These are phyloP conservation scores for Hydraecia micacea DNA, from an alignment of 2,888 invertebrate species.

Conservation along the genomic window DNA sequence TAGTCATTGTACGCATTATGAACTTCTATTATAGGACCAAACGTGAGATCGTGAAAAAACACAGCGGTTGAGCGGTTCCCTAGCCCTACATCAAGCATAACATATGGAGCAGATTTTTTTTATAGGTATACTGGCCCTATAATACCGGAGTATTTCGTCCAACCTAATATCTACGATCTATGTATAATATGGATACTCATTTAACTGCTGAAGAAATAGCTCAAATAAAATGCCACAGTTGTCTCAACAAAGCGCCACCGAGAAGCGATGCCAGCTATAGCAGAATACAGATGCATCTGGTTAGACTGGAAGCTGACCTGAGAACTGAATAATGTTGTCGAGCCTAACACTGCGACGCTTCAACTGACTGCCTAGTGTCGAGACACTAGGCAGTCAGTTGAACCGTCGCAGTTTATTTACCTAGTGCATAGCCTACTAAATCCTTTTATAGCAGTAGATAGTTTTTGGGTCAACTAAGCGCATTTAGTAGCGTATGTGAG, in stretches of 20 bases:
- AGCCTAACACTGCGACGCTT: neutral
- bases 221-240: neutral
- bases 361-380: no score
- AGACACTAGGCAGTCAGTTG: neutral
- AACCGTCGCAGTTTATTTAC: neutral
- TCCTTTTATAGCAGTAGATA: conserved; percentile 13
- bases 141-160: no score
- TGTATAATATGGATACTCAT: neutral
- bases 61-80: no score
- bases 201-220: neutral
- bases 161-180: no score
- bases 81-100: no score
- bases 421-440: conserved; percentile 34
- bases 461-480: neutral
- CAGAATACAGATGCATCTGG: neutral
- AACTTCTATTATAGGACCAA: no score
- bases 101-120: no score
- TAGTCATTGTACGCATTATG: no score
- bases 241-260: neutral
- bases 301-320: neutral
- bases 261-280: no score
- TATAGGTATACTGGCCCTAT: no score
- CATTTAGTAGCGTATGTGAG: conserved; percentile 24
- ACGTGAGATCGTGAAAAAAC: no score
- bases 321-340: neutral